Base-by-base conservation (phyloP, 2,888 invertebrate species). In the Dasypogon diadema region DNA sequence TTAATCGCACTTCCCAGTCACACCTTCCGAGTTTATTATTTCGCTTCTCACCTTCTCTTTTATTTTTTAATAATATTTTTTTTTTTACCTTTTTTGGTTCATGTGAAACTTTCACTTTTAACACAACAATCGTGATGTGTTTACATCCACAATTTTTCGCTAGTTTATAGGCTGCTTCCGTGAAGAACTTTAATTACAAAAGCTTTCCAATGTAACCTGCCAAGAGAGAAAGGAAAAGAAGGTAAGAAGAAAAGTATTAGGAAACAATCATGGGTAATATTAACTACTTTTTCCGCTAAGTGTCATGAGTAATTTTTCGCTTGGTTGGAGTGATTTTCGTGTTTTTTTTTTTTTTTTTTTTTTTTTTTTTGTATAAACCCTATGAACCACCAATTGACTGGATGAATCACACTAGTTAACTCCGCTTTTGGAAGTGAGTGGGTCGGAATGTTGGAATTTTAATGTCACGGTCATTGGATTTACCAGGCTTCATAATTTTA, bases 91-190 rank as follows among this genome's bases (percentile, higher is more conserved):
- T 34, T 54, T 54, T 54, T 51, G 51, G 70, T 54, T 54, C 18
- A 51, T 26, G 54, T 34, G 54, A 26, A 54, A 54, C 54, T 70
- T 70, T 70, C 70, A 70, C 70, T 70, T 70, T 70, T 70, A 30
- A 26, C 51, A 70, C 54, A 70, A 16, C 54, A 18, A 70, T 70
- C 30, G 48, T 48, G 22, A 22, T 24, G 24, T 24, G 48, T 22
- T 51, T 16, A 10, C 65, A 14, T 24, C 48, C 6, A 12, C n/a
- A 42, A 37, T 22, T 21, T 42, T 63, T 14, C 30, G 16, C 10
- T 16, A 1, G 37, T 37, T 37, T 14, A 42, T 12, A 46, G 24
- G 14, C 3, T 22, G n/a, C n/a, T 42, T 46, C 65, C 65, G 42
- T 18, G 65, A n/a, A 48, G n/a, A 37, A 37, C 46, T 46, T 65